A percentile compares a stretch with the other conserved stretches of the same genome.
Conservation (phyloP, 1,140 invertebrate genomes). For the Penaeus japonicus region DNA sequence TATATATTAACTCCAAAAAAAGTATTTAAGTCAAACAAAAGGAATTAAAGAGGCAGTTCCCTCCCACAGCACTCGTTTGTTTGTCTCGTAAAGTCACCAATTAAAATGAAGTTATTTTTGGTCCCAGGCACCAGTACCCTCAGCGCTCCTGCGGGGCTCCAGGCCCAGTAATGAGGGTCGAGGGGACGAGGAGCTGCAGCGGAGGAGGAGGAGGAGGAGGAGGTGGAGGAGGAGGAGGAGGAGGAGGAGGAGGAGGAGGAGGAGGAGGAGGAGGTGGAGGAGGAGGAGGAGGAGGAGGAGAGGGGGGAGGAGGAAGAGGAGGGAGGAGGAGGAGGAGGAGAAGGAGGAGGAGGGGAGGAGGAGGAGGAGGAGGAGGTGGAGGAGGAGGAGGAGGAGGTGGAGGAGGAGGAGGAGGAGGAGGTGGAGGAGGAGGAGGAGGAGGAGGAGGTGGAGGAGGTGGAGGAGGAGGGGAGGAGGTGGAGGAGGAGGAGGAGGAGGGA, state of each 20-base stretch:
- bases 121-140: constrained; percentile 12
- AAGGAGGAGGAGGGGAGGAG: background rate
- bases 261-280: background rate
- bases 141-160: constrained; percentile 25
- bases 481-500: background rate
- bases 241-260: no score
- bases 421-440: background rate
- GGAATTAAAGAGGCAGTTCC: constrained; percentile 25
- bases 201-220: background rate
- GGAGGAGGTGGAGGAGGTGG: background rate
- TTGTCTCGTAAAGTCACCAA: constrained; percentile 48
- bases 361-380: background rate
- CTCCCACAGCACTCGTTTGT: constrained; percentile 26
- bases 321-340: background rate
- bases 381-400: background rate
- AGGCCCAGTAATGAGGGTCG: constrained; percentile 16
- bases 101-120: constrained; percentile 49
- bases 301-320: background rate
- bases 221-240: background rate
- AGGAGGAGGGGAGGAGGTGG: background rate
- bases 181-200: background rate
- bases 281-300: background rate
- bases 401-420: background rate
- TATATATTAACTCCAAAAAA: background rate
- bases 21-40: constrained; percentile 6